Conservation (phyloP, 2,113 vertebrate genomes). For the Grammomys dolichurus region DNA sequence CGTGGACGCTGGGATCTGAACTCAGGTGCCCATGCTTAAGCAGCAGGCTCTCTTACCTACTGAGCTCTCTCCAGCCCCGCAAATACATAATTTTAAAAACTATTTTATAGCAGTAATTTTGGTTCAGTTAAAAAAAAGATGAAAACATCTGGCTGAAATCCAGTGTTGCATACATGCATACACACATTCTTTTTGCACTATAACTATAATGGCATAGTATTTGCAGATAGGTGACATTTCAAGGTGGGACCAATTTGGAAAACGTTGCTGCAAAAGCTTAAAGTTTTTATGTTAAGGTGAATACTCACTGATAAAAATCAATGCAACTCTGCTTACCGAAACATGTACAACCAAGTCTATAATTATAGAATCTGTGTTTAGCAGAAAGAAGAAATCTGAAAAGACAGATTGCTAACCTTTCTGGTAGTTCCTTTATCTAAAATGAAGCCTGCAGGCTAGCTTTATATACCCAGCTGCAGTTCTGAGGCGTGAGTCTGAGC, state of each 20-base stretch:
- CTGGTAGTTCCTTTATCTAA: conserved; percentile 68
- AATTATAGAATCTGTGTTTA: conserved; percentile 60
- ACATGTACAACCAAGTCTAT: conserved; percentile 51
- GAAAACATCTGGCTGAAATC: conserved; percentile 26
- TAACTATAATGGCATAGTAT: conserved; percentile 12
- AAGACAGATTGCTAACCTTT: conserved; percentile 73
- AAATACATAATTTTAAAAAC: conserved; percentile 39
- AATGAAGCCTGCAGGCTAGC: conserved; percentile 60
- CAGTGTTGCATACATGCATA: background rate
- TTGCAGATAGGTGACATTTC: conserved; percentile 47
- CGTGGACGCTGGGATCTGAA: background rate
- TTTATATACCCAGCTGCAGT: conserved; percentile 3
- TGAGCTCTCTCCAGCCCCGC: background rate
- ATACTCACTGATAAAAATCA: conserved; percentile 61
- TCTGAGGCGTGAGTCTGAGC: conserved; percentile 57
- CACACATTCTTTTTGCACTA: background rate
- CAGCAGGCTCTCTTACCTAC: background rate
- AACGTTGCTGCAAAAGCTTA: conserved; percentile 45
- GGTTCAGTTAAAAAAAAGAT: conserved; percentile 33
- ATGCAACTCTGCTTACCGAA: conserved; percentile 60
- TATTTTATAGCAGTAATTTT: conserved; percentile 1
- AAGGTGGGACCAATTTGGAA: conserved; percentile 64
- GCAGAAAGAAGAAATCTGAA: conserved; percentile 69
- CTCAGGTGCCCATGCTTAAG: background rate
- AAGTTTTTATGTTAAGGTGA: conserved; percentile 46